These are phyloP conservation scores for Gulo gulo DNA, from an alignment of 2,113 vertebrate species.

Conservation along the genomic window DNA sequence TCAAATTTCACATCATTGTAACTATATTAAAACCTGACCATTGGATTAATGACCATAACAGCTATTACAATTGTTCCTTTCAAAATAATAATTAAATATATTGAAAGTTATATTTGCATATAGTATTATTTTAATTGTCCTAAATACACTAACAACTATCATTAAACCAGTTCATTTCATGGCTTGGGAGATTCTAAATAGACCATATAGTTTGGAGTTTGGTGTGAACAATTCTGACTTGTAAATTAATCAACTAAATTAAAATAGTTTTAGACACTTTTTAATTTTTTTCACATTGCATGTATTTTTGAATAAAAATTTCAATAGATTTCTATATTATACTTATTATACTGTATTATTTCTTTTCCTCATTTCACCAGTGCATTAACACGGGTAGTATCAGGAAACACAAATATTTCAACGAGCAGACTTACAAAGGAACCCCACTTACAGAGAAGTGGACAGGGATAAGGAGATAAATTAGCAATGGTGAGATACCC, in stretches of 20 bases:
- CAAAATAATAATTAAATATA: slow-evolving; percentile 37
- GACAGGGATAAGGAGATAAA: not conserved
- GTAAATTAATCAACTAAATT: not conserved
- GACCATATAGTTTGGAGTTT: not conserved
- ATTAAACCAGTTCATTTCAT: not conserved
- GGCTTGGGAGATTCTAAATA: not conserved
- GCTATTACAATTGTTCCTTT: not conserved
- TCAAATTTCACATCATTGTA: not conserved
- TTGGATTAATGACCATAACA: not conserved
- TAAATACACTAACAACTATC: not conserved
- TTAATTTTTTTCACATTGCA: not conserved
- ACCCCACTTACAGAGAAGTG: not conserved
- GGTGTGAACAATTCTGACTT: not conserved
- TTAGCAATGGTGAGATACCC: not conserved
- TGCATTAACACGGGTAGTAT: not conserved
- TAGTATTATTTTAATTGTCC: not conserved
- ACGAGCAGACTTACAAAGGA: not conserved
- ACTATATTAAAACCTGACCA: not conserved
- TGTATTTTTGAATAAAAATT: not conserved
- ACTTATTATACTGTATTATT: not conserved
- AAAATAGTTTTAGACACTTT: not conserved
- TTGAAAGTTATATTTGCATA: not conserved
- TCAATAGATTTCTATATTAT: not conserved
- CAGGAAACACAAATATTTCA: not conserved
- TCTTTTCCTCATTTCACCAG: not conserved